A percentile compares a stretch with the other conserved stretches of the same genome.
Conservation (phyloP, 2,113 vertebrate genomes). For the Echinops telfairi region DNA sequence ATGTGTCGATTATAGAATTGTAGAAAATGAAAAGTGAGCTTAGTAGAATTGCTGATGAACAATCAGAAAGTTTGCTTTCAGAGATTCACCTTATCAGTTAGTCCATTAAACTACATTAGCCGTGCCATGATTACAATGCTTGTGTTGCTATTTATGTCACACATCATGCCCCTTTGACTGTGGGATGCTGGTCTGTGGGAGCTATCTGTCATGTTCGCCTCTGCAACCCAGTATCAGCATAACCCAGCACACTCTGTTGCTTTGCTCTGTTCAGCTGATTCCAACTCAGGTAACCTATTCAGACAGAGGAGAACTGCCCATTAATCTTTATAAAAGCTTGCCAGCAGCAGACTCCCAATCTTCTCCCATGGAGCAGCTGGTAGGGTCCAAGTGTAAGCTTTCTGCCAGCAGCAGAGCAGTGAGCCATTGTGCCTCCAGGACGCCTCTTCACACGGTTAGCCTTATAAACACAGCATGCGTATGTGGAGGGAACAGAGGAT, state of each 20-base stretch:
- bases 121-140: neutral
- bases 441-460: neutral
- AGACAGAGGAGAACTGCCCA: neutral
- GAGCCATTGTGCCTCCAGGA: too few relatives aligned
- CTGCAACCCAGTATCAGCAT: neutral
- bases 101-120: neutral
- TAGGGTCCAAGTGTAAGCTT: neutral
- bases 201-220: neutral
- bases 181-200: neutral
- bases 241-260: neutral
- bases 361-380: neutral
- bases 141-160: neutral
- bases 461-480: neutral
- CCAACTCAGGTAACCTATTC: neutral
- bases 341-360: neutral
- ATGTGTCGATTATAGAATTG: constrained; percentile 49
- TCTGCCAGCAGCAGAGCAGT: too few relatives aligned
- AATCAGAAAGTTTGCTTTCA: constrained; percentile 1
- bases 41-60: constrained; percentile 2
- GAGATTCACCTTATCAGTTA: neutral
- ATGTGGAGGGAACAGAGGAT: neutral
- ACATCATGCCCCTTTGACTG: neutral
- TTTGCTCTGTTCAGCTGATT: neutral
- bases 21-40: neutral
- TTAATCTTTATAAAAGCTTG: neutral